Percentiles rank a stretch among this genome's conserved stretches.
phyloP scores from a whole-genome alignment of 1,140 invertebrate genomes.

The Aphidius ervi region DNA sequence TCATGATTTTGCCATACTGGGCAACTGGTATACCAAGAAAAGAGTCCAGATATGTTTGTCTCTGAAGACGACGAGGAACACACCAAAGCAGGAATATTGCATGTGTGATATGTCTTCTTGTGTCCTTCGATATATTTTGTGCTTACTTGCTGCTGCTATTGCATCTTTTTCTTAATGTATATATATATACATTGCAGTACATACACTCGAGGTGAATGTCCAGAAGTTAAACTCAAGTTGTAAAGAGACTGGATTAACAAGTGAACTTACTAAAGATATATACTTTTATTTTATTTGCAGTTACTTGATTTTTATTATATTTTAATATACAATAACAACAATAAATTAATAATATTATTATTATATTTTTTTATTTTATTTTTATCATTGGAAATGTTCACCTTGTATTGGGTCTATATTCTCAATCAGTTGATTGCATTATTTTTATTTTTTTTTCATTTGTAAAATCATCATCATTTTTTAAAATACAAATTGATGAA shows the following conservation, averaged over 20 bases:
- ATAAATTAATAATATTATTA: too few species aligned
- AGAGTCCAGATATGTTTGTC: constrained; percentile 44
- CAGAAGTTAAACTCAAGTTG: constrained; percentile 22
- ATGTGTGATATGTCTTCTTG: neutral
- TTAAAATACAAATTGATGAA: too few species aligned
- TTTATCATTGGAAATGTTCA: too few species aligned
- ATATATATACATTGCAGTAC: neutral
- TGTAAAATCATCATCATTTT: too few species aligned
- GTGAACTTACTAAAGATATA: constrained; percentile 34
- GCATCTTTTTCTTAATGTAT: neutral
- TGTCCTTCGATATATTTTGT: constrained; percentile 17
- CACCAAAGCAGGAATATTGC: too few species aligned
- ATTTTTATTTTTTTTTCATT: too few species aligned
- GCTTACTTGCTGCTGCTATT: neutral
- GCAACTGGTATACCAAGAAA: constrained; percentile 25
- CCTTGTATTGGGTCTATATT: too few species aligned
- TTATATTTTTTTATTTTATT: too few species aligned
- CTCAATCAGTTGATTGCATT: too few species aligned
- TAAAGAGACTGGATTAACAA: constrained; percentile 39
- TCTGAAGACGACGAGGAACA: constrained; percentile 31
- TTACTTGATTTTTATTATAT: too few species aligned
- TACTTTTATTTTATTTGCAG: too few species aligned
- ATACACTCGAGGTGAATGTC: constrained; percentile 43
- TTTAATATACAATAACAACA: too few species aligned
- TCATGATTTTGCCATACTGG: constrained; percentile 20